A percentile compares a stretch with the other conserved stretches of the same genome.
phyloP scores from a whole-genome alignment of 1,140 invertebrate genomes.

The Habropoda laboriosa region DNA sequence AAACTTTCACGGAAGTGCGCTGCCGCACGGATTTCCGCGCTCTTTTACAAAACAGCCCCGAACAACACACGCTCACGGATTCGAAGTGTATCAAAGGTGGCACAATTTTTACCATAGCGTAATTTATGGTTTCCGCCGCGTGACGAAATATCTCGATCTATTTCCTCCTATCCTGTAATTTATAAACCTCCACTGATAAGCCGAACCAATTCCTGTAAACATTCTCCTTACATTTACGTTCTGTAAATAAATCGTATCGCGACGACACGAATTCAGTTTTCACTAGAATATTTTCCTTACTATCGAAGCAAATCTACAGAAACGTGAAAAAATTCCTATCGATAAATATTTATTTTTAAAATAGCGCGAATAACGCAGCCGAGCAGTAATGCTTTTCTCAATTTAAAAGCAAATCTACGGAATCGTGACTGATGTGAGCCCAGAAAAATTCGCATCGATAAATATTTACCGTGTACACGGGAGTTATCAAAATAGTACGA shows the following conservation, averaged over 20 bases:
- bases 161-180: neutral
- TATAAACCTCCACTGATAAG: neutral
- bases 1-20: constrained; percentile 54
- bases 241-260: neutral
- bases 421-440: no score
- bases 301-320: neutral
- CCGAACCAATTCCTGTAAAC: neutral
- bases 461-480: no score
- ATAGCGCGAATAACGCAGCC: no score
- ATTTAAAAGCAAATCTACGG: no score
- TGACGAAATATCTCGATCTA: neutral
- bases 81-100: neutral
- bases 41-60: constrained; percentile 31
- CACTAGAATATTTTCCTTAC: neutral
- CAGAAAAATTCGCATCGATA: no score
- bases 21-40: constrained; percentile 16
- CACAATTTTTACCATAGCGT: neutral
- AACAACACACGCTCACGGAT: constrained; percentile 11
- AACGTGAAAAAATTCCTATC: no score
- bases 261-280: no score
- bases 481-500: no score
- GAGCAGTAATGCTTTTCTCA: no score
- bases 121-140: constrained; percentile 5
- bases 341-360: no score
- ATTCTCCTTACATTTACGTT: neutral